phyloP scores from a whole-genome alignment of 2,113 vertebrate genomes.

The Cyrtonyx montezumae region DNA sequence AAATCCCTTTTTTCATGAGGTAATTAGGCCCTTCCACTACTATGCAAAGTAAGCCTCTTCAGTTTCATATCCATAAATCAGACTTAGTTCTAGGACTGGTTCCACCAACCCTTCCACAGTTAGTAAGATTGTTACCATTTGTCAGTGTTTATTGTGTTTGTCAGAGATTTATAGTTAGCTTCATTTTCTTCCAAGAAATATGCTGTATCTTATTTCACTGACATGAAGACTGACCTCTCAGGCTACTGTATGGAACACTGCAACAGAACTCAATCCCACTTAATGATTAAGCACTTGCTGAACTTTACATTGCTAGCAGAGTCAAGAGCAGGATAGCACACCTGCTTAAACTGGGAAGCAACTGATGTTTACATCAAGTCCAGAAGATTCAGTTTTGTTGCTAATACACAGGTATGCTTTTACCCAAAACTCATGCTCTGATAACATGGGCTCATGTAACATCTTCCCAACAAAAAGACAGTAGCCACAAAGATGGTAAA shows the following conservation, averaged over 20 bases:
- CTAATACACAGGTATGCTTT: accelerated
- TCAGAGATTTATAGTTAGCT: conserved; percentile 36
- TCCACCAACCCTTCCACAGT: conserved; percentile 19
- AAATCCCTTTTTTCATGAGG: conserved; percentile 44
- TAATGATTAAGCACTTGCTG: background rate
- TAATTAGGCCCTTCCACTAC: conserved; percentile 60
- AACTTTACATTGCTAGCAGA: background rate
- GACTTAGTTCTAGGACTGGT: conserved; percentile 39
- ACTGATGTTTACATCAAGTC: background rate
- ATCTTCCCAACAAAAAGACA: background rate
- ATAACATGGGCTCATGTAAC: background rate
- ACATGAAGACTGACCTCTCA: background rate
- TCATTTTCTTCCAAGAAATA: conserved; percentile 53
- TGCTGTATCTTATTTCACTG: background rate
- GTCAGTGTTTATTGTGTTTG: background rate
- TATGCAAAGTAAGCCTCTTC: conserved; percentile 52
- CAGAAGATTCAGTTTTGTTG: background rate
- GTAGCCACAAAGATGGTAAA: background rate
- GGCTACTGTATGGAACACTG: background rate
- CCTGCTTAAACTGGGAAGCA: background rate
- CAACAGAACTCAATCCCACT: background rate
- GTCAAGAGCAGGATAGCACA: background rate
- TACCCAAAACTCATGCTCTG: background rate
- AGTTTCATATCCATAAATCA: conserved; percentile 55
- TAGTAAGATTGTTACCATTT: conserved; percentile 34